Evolutionary conservation across 2,888 invertebrate genomes (phyloP).

Genomic region (Heliconius sara): DNA sequence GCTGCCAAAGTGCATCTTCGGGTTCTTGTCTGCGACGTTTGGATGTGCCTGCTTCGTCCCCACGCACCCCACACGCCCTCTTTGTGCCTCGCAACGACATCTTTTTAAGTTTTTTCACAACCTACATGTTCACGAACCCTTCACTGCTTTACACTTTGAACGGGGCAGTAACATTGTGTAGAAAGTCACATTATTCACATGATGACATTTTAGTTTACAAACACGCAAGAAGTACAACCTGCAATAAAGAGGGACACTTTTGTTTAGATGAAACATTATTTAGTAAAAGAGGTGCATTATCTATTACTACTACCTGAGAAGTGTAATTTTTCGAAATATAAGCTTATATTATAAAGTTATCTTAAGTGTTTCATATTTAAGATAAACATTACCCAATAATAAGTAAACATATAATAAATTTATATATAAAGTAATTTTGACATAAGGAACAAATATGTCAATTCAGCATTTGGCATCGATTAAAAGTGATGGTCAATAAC

Average conservation of each 20-base stretch:
- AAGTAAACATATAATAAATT: constrained; percentile 44
- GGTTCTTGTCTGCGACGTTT: constrained; percentile 78
- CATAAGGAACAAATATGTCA: constrained; percentile 63
- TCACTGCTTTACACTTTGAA: constrained; percentile 79
- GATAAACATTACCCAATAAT: neutral
- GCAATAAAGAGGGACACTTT: constrained; percentile 52
- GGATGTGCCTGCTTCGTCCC: constrained; percentile 74
- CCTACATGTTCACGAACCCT: constrained; percentile 80
- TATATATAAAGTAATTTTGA: constrained; percentile 57
- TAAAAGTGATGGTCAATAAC: constrained; percentile 39
- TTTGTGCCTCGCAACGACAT: constrained; percentile 82
- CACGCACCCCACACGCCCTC: constrained; percentile 74
- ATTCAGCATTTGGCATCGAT: constrained; percentile 53
- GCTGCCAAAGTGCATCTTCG: constrained; percentile 88
- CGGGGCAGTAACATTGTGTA: constrained; percentile 80
- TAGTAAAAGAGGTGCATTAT: neutral
- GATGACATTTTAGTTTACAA: constrained; percentile 71
- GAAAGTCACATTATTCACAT: constrained; percentile 79
- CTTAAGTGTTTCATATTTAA: neutral
- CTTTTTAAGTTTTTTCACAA: constrained; percentile 66
- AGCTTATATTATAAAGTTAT: neutral
- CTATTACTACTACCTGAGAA: too few relatives aligned
- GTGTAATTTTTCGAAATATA: neutral
- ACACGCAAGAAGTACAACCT: constrained; percentile 64
- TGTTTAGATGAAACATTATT: neutral